Conservation (phyloP, 2,888 invertebrate species). For the Ceramica pisi region DNA sequence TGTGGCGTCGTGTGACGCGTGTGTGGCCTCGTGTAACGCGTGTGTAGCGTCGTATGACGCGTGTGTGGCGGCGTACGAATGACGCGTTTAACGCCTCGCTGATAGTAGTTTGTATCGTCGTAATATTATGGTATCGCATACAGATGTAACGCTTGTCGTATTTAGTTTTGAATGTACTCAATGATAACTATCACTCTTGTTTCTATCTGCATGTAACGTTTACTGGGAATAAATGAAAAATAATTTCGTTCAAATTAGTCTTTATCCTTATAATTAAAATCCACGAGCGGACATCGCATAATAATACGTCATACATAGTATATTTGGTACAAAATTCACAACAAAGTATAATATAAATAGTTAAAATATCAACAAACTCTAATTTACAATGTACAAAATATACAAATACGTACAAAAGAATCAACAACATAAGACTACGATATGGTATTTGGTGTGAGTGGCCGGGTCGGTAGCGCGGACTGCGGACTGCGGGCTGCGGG, state of each 20-base stretch:
- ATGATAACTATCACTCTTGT: conserved; percentile 18
- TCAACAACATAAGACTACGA: conserved; percentile 81
- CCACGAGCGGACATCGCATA: conserved; percentile 64
- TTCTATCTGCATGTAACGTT: conserved; percentile 30
- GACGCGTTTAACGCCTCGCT: conserved; percentile 8
- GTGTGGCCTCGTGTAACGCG: no score
- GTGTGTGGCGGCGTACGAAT: no score
- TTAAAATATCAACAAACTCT: conserved; percentile 89
- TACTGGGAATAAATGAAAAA: conserved; percentile 58
- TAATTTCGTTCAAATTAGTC: conserved; percentile 63
- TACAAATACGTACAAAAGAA: conserved; percentile 85
- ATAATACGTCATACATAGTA: conserved; percentile 76
- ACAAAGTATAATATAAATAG: conserved; percentile 89
- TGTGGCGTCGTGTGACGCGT: background rate
- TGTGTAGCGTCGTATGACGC: background rate
- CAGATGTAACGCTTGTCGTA: conserved; percentile 48
- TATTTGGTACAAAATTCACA: conserved; percentile 90
- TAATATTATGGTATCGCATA: conserved; percentile 32
- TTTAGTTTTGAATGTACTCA: conserved; percentile 36
- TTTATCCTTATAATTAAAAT: conserved; percentile 67
- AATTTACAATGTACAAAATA: conserved; percentile 89
- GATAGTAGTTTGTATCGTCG: conserved; percentile 14
- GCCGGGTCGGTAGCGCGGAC: no score
- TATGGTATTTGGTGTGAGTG: conserved; percentile 69
- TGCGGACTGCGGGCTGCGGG: no score